phyloP scores from a whole-genome alignment of 1,140 invertebrate genomes.

The Pemphigus obesinymphae region DNA sequence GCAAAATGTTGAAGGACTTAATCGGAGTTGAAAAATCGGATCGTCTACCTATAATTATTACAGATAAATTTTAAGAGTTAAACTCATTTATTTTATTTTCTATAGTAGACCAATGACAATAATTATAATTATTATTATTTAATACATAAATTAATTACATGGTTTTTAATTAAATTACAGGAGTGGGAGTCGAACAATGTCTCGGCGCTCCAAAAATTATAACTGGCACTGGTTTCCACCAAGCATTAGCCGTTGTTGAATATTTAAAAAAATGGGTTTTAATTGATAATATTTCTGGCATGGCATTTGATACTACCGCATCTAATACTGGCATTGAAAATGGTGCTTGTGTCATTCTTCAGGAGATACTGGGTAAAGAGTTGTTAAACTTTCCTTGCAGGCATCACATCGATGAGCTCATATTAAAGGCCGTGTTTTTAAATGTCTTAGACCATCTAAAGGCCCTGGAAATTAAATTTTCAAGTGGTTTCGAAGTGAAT shows the following conservation, averaged over 20 bases:
- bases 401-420: conserved; percentile 45
- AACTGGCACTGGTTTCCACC: neutral
- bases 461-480: too few relatives aligned
- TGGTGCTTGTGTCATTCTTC: conserved; percentile 41
- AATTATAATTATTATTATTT: too few relatives aligned
- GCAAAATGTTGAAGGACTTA: conserved; percentile 44
- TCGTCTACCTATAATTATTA: conserved; percentile 20
- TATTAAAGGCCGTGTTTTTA: conserved; percentile 36
- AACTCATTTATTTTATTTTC: neutral
- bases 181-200: neutral
- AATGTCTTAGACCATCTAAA: too few relatives aligned
- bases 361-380: conserved; percentile 36
- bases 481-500: too few relatives aligned
- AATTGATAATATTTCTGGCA: conserved; percentile 26
- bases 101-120: too few relatives aligned
- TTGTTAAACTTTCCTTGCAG: conserved; percentile 42
- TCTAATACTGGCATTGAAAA: conserved; percentile 42
- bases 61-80: neutral
- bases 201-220: neutral
- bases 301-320: conserved; percentile 40
- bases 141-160: too few relatives aligned
- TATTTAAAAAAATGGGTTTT: conserved; percentile 27
- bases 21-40: neutral
- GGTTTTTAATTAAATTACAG: too few relatives aligned
- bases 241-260: neutral